phyloP scores from a whole-genome alignment of 2,113 vertebrate species.

The Sus scrofa region T2T-Sscrofa CM000830.6:118112501-118113000 shows the following conservation, averaged over 20 bases:
- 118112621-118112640: neutral
- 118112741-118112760: neutral
- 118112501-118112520: neutral
- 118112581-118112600: neutral
- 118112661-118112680: constrained; percentile 14
- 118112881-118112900: neutral
- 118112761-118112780: neutral
- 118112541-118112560: constrained; percentile 29
- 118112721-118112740: neutral
- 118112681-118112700: neutral
- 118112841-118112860: neutral
- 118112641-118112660: neutral
- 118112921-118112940: neutral
- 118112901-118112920: neutral
- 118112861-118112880: neutral
- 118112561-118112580: constrained; percentile 14
- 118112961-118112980: neutral
- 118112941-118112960: neutral
- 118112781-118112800: constrained; percentile 4
- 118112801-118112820: neutral
- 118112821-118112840: neutral
- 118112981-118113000: neutral
- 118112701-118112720: neutral
- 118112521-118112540: neutral
- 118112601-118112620: neutral